Percentiles rank a stretch among this genome's conserved stretches.
These are phyloP conservation scores for Edolisoma coerulescens DNA, from an alignment of 2,113 vertebrate species.

Conservation along the genomic window DNA sequence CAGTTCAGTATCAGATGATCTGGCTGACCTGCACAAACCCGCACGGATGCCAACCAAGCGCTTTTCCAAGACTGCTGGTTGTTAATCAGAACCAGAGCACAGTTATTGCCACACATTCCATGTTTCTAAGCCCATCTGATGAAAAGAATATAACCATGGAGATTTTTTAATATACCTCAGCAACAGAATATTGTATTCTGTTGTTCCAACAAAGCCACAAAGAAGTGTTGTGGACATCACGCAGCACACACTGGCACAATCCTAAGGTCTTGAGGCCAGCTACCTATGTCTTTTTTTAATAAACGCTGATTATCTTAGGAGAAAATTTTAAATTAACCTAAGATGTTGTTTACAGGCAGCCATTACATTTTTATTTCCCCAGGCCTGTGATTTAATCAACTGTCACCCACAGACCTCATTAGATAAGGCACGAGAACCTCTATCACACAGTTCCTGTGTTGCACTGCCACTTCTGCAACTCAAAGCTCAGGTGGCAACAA, in stretches of 20 bases:
- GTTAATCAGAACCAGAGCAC: not conserved
- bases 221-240: not conserved
- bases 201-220: not conserved
- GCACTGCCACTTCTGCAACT: not conserved
- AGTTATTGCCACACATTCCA: not conserved
- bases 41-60: not conserved
- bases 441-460: not conserved
- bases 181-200: not conserved
- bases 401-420: not conserved
- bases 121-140: not conserved
- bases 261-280: not conserved
- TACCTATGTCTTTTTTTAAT: not conserved
- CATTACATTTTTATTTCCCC: constrained; percentile 42
- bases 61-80: not conserved
- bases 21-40: not conserved
- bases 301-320: constrained; percentile 2
- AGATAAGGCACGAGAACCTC: not conserved
- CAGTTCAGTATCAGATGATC: not conserved
- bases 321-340: not conserved
- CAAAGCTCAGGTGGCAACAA: not conserved
- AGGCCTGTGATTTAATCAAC: not conserved
- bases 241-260: not conserved
- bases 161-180: not conserved
- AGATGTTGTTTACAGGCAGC: not conserved
- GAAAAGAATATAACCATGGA: not conserved